Evolutionary conservation across 2,113 vertebrate genomes (phyloP), one percentile per base, ranked within the genome.

Genomic region (Papio anubis): DNA sequence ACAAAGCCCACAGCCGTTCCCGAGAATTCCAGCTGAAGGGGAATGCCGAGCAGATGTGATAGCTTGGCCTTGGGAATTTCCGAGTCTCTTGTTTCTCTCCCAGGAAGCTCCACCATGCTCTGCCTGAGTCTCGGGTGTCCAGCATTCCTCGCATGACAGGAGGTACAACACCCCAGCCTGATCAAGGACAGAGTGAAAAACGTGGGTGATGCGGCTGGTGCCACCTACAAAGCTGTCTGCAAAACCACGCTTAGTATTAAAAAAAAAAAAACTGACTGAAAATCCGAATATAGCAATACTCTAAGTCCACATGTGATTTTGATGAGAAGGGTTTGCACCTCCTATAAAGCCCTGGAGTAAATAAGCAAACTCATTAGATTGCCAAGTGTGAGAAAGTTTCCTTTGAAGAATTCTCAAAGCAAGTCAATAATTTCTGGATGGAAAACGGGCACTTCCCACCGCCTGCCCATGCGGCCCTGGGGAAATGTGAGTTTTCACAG

Each of bases 371-470:
- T 57, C 80, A 48, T 70, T 64, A 50, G 21, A 21, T 43, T 52
- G 43, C 59, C 92, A 70, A 81, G 11, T 78, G 50, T 83, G 73
- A 89, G 57, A 80, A 94, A 30, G 11, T 70, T 52, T 40, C 75
- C 88, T 85, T 35, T 43, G 70, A 48, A 86, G 92, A 55, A 61
- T 87, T 92, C 97, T 94, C 68, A 94, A 57, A 90, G 92, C 52
- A 59, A 90, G 25, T 38, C 52, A 45, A 2, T 5, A 38, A 93
- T 30, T 8, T 76, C 40, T 2, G 17, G 30, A 45, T 66, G 75
- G 55, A 48, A 78, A 87, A 50, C 0, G 20, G n/a, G 64, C 25
- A 6, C 57, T 57, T 25, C 50, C 57, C 50, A 0, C 17, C 52
- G 23, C 17, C 38, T 16, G 25, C 32, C 3, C 25, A 8, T 13